phyloP scores from a whole-genome alignment of 2,888 invertebrate genomes.

The Ametastegia equiseti region DNA sequence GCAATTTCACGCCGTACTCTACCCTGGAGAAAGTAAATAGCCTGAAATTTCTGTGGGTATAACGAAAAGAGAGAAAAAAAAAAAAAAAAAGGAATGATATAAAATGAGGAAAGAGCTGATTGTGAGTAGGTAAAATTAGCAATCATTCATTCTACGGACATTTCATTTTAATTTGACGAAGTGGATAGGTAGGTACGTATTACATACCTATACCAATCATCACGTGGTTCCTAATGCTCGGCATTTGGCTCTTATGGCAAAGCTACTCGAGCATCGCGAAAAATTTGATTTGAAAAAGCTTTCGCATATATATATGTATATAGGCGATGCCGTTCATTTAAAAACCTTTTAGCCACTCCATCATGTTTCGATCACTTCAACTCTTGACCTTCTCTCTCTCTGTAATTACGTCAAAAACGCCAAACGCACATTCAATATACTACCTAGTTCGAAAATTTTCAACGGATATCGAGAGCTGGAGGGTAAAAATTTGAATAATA shows the following conservation, averaged over 20 bases:
- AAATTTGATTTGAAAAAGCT: not conserved
- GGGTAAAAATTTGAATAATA: too few relatives aligned
- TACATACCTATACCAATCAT: not conserved
- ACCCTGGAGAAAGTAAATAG: too few relatives aligned
- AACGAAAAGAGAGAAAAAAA: not conserved
- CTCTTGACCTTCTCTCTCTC: not conserved
- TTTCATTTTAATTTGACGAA: constrained; percentile 53
- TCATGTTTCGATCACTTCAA: not conserved
- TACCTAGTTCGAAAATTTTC: too few relatives aligned
- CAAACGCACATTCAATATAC: not conserved
- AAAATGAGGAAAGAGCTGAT: not conserved
- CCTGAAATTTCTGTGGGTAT: too few relatives aligned
- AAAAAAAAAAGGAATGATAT: not conserved
- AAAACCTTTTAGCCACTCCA: constrained; percentile 18
- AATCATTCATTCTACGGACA: constrained; percentile 51
- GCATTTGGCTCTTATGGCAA: not conserved
- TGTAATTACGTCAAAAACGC: constrained; percentile 1
- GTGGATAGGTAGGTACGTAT: not conserved
- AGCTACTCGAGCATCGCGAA: not conserved
- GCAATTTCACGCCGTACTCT: not conserved
- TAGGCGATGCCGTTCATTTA: not conserved
- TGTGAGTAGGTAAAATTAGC: constrained; percentile 46
- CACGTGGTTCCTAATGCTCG: not conserved
- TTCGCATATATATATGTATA: not conserved
- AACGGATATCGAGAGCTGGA: too few relatives aligned